Percentiles rank a stretch among this genome's conserved stretches.
Evolutionary conservation across 2,888 invertebrate genomes (phyloP).

Genomic region (Pyrrhosoma nymphula): DNA sequence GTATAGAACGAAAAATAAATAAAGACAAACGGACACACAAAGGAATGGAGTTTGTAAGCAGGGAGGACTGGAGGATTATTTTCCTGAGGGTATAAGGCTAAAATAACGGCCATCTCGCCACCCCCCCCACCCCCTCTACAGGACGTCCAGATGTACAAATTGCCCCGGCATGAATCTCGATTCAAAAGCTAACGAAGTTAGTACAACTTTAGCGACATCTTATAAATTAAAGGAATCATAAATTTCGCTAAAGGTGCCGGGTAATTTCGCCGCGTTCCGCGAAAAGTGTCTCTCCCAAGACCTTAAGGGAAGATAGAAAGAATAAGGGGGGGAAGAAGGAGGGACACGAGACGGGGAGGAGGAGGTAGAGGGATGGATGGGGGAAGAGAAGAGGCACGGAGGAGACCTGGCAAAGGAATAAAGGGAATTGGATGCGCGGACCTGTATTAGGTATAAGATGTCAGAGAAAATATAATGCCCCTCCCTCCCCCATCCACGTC

Average conservation of each 20-base stretch:
- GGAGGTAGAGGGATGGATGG: no score
- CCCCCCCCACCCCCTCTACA: background rate
- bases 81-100: background rate
- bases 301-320: slow-evolving; percentile 69
- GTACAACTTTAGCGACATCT: slow-evolving; percentile 66
- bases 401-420: slow-evolving; percentile 65
- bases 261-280: slow-evolving; percentile 60
- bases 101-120: slow-evolving; percentile 7
- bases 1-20: slow-evolving; percentile 26
- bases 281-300: slow-evolving; percentile 67
- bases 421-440: slow-evolving; percentile 54
- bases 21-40: slow-evolving; percentile 26
- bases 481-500: background rate
- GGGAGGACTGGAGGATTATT: background rate
- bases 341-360: no score
- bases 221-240: slow-evolving; percentile 61
- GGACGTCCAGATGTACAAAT: slow-evolving; percentile 61
- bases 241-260: slow-evolving; percentile 66
- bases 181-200: slow-evolving; percentile 67
- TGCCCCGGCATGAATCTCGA: slow-evolving; percentile 64
- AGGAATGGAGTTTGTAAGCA: slow-evolving; percentile 15
- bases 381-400: slow-evolving; percentile 48
- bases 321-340: slow-evolving; percentile 43
- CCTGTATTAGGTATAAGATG: slow-evolving; percentile 37
- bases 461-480: slow-evolving; percentile 60